These are phyloP conservation scores for Drosophila quinaria DNA, from an alignment of 2,888 invertebrate genomes.

Conservation along the genomic window DNA sequence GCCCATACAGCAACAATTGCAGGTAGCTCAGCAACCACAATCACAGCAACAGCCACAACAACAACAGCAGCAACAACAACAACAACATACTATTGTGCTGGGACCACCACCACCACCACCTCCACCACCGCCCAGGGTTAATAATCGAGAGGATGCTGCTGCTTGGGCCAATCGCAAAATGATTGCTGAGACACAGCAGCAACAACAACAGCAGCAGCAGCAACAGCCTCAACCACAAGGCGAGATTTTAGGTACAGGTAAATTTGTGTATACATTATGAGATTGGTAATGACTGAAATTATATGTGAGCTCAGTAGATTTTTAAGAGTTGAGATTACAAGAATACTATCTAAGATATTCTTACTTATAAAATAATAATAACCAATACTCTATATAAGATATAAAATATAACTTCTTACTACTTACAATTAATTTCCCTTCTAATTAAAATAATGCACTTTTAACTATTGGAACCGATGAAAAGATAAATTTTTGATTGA, in stretches of 20 bases:
- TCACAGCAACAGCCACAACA: constrained; percentile 57
- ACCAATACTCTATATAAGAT: too few relatives aligned
- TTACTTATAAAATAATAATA: too few relatives aligned
- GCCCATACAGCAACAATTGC: constrained; percentile 64
- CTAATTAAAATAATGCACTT: too few relatives aligned
- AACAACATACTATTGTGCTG: constrained; percentile 61
- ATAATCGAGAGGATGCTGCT: constrained; percentile 84
- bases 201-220: constrained; percentile 45
- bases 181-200: constrained; percentile 71
- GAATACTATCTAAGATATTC: too few relatives aligned
- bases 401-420: too few relatives aligned
- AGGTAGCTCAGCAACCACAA: constrained; percentile 54
- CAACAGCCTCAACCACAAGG: constrained; percentile 40
- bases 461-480: too few relatives aligned
- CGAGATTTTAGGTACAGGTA: constrained; percentile 65
- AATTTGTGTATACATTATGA: constrained; percentile 9
- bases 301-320: too few relatives aligned
- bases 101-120: constrained; percentile 72
- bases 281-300: too few relatives aligned
- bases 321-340: too few relatives aligned
- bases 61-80: constrained; percentile 58
- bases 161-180: constrained; percentile 84
- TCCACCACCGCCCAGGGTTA: constrained; percentile 70
- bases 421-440: too few relatives aligned
- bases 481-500: too few relatives aligned